Conservation (phyloP, 53 echinoderm and acorn worm species). For the Zoroaster sp. region DNA sequence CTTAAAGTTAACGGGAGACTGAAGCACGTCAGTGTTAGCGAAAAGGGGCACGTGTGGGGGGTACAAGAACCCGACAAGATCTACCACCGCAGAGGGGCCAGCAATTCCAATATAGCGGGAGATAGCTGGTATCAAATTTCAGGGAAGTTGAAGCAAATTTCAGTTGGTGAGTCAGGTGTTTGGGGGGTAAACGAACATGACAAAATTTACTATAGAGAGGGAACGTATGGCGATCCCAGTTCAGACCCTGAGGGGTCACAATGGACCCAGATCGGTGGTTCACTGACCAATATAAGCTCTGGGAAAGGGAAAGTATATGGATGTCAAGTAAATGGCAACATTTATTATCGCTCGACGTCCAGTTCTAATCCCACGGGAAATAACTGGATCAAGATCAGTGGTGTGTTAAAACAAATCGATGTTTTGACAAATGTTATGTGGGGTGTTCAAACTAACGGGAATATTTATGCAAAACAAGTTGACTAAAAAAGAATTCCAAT, state of each 20-base stretch:
- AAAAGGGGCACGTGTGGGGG: not conserved
- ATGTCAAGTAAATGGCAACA: not conserved
- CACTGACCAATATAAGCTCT: not conserved
- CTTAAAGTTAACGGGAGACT: not conserved
- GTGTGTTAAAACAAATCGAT: not conserved
- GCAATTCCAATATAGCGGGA: not conserved
- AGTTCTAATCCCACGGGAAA: not conserved
- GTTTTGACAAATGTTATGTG: not conserved
- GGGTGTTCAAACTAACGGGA: not conserved
- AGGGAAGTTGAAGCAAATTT: not conserved
- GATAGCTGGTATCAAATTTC: not conserved
- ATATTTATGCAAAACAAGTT: not conserved
- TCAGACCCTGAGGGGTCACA: not conserved
- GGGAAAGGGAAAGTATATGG: not conserved
- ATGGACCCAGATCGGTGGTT: not conserved
- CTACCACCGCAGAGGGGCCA: not conserved
- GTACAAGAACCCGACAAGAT: not conserved
- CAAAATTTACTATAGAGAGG: not conserved
- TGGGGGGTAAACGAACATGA: not conserved
- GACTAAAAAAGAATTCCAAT: too few species aligned
- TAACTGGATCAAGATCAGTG: not conserved
- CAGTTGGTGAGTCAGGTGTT: not conserved
- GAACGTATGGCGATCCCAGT: not conserved
- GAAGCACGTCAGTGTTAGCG: not conserved
- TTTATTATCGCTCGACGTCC: not conserved